Evolutionary conservation across 2,113 vertebrate species (phyloP), one percentile per base, ranked within the genome.

Genomic region (Trogon melanurus): DNA sequence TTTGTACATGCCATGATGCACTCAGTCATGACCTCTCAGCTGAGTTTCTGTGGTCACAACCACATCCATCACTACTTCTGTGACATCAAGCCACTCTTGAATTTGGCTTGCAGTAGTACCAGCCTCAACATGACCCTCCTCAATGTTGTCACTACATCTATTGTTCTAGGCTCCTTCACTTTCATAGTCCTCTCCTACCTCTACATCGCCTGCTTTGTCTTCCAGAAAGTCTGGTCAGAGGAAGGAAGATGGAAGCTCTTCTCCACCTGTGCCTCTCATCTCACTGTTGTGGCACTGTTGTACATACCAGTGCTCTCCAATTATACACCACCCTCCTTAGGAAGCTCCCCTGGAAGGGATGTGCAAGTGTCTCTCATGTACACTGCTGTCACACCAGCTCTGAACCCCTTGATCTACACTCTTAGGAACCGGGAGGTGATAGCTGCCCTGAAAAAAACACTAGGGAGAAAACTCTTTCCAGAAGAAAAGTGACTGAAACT

Each of bases 401-500:
- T 97, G 20, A 97, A 97, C 22, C 93, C 95, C 44, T n/a, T 95
- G 41, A 94, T 97, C 73, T 97, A 96, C 32, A 91, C 79, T 16
- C 91, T 97, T 45, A 91, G 89, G 70, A 97, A 96, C 75, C 81
- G 95, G 8, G 94, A 98, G n/a, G 92, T 97, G 79, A 97, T 87
- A 83, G 76, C 61, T 23, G 92, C 88, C 69, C 60, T 97, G 76
- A 50, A 7, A 51, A 97, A 67, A 50, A 12, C 19, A 1, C 47
- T 71, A 29, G 62, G 36, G 30, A 92, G 76, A 61, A 69, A 96
- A 16, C 6, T 22, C 5, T n/a, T 73, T 72, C 65, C 36, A 30
- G 71, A 56, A 79, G 65, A 45, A 51, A 82, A 62, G 32, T 62
- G 81, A 75, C 64, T 16, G 23, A 34, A 48, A 5, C 13, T 67